Percentiles rank a stretch among this genome's conserved stretches.
These are phyloP conservation scores for Nycticorax nycticorax DNA, from an alignment of 2,113 vertebrate genomes.

Conservation along the genomic window DNA sequence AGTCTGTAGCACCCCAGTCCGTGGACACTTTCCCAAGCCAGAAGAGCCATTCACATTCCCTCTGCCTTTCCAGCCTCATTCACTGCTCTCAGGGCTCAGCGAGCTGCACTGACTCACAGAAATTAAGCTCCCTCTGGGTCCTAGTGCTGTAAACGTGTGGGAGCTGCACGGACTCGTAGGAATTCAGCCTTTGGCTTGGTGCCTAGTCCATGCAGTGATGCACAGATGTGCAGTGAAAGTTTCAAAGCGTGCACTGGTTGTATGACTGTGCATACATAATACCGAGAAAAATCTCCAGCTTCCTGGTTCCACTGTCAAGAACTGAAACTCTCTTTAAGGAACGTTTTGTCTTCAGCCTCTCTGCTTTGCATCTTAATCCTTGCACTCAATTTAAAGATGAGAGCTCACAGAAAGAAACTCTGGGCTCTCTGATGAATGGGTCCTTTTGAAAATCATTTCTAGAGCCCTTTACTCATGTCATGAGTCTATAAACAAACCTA, in stretches of 20 bases:
- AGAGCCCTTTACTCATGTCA: not conserved
- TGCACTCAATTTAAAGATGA: not conserved
- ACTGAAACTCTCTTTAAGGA: not conserved
- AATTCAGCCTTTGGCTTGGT: slow-evolving; percentile 31
- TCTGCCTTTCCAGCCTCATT: slow-evolving; percentile 62
- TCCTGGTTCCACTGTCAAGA: not conserved
- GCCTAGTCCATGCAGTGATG: slow-evolving; percentile 47
- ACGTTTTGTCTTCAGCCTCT: not conserved
- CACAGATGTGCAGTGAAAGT: slow-evolving; percentile 52
- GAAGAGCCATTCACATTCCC: slow-evolving; percentile 66
- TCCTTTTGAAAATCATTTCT: not conserved
- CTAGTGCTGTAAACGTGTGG: slow-evolving; percentile 55
- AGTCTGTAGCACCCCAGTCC: not conserved
- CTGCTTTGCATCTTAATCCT: not conserved
- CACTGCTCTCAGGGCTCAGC: slow-evolving; percentile 44
- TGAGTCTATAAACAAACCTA: not conserved
- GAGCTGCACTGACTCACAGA: slow-evolving; percentile 54
- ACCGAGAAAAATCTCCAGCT: not conserved
- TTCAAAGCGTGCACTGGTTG: not conserved
- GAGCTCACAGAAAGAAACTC: not conserved
- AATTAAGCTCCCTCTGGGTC: slow-evolving; percentile 59
- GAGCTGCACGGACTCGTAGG: slow-evolving; percentile 53
- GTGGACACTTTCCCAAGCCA: slow-evolving; percentile 2
- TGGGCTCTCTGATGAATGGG: not conserved
- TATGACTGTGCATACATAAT: not conserved